Evolutionary conservation across 2,113 vertebrate species (phyloP).

Genomic region (Gadus macrocephalus): DNA sequence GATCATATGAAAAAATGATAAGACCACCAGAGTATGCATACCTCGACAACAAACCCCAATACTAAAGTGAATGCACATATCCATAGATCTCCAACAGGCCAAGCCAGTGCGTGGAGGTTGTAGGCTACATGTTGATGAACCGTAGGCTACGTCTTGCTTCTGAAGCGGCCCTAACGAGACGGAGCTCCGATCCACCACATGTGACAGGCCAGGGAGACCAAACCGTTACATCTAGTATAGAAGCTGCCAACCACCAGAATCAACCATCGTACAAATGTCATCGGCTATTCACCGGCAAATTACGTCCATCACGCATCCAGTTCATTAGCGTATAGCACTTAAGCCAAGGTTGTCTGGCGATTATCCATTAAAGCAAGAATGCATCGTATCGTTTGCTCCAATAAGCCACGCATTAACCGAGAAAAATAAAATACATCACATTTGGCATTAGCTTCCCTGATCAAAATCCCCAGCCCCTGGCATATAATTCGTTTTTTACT

Average conservation of each 20-base stretch:
- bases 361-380: not conserved
- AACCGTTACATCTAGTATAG: not conserved
- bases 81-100: too few relatives aligned
- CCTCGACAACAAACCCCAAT: too few relatives aligned
- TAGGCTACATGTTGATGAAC: too few relatives aligned
- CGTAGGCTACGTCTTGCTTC: too few relatives aligned
- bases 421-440: not conserved
- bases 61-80: too few relatives aligned
- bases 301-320: not conserved
- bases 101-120: too few relatives aligned
- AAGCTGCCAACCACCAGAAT: not conserved
- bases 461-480: too few relatives aligned
- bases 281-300: not conserved
- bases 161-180: too few relatives aligned
- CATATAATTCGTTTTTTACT: not conserved
- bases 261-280: not conserved
- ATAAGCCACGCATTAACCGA: not conserved
- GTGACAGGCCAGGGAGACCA: too few relatives aligned
- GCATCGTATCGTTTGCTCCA: not conserved
- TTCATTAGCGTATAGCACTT: not conserved
- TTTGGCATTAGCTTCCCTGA: not conserved
- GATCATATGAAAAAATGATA: too few relatives aligned
- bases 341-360: conserved; percentile 1
- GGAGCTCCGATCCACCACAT: too few relatives aligned
- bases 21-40: too few relatives aligned